These are phyloP conservation scores for Arnoldichthys spilopterus DNA, from an alignment of 2,797 vertebrate genomes.

Conservation along the genomic window DNA sequence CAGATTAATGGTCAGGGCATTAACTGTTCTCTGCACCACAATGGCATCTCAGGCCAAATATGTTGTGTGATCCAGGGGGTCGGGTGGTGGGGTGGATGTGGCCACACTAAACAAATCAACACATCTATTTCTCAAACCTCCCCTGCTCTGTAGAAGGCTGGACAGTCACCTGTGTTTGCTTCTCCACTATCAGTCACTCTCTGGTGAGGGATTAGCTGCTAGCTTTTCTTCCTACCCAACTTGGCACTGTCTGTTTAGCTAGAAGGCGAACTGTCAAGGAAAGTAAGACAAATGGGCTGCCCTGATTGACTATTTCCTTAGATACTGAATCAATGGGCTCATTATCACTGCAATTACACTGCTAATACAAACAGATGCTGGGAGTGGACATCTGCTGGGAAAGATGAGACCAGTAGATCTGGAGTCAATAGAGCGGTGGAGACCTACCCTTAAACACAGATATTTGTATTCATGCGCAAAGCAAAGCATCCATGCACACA, in stretches of 20 bases:
- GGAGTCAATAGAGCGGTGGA: conserved; percentile 79
- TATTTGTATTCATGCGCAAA: conserved; percentile 76
- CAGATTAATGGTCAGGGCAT: conserved; percentile 41
- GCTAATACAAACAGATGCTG: conserved; percentile 94
- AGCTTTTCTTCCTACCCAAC: conserved; percentile 56
- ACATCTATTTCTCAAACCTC: conserved; percentile 79
- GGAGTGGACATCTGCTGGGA: conserved; percentile 83
- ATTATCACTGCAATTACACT: conserved; percentile 93
- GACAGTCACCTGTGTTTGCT: conserved; percentile 80
- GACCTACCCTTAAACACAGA: conserved; percentile 73
- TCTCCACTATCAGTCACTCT: conserved; percentile 79
- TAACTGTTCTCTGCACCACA: conserved; percentile 39
- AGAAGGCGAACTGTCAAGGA: conserved; percentile 85
- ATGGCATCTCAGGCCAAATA: conserved; percentile 6
- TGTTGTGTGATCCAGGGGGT: conserved; percentile 48
- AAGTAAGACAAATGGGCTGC: conserved; percentile 92
- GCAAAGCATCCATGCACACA: not conserved
- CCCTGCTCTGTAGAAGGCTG: conserved; percentile 70
- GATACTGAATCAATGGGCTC: conserved; percentile 92
- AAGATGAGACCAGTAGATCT: conserved; percentile 81
- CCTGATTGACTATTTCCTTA: conserved; percentile 91
- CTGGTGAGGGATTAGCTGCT: conserved; percentile 74
- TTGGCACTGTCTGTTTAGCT: conserved; percentile 83
- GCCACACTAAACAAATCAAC: conserved; percentile 79
- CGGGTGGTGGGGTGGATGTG: not conserved